phyloP scores from a whole-genome alignment of 2,797 vertebrate species.

The Gymnothorax reevesii region DNA sequence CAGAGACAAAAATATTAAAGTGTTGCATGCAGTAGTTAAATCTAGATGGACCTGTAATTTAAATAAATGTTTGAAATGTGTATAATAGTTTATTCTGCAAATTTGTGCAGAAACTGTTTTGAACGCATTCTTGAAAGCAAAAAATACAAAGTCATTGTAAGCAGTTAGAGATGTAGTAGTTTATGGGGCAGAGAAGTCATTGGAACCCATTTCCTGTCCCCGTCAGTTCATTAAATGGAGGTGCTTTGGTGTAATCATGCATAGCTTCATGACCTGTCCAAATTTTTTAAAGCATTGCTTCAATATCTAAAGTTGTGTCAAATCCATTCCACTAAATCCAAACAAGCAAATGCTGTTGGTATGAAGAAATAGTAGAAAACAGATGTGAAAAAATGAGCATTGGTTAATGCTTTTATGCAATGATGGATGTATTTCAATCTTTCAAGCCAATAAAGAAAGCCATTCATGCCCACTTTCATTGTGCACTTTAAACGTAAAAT shows the following conservation, averaged over 20 bases:
- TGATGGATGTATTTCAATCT: slow-evolving; percentile 59
- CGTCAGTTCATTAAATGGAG: neutral
- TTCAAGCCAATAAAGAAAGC: slow-evolving; percentile 62
- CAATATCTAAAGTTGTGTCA: slow-evolving; percentile 56
- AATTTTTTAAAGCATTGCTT: slow-evolving; percentile 20
- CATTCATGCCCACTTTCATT: slow-evolving; percentile 43
- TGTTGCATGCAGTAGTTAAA: neutral
- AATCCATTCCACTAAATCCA: slow-evolving; percentile 66
- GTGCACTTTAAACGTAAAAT: slow-evolving; percentile 62
- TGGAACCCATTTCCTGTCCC: no score
- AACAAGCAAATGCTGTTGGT: slow-evolving; percentile 61
- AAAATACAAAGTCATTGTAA: neutral
- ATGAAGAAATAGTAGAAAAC: slow-evolving; percentile 61
- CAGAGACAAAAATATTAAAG: neutral
- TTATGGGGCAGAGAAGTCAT: no score
- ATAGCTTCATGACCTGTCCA: slow-evolving; percentile 11
- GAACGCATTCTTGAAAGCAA: slow-evolving; percentile 14
- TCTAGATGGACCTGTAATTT: neutral
- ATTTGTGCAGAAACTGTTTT: slow-evolving; percentile 46
- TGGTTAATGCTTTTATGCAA: slow-evolving; percentile 62
- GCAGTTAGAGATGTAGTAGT: no score
- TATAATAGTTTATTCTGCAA: slow-evolving; percentile 30
- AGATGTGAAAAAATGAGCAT: slow-evolving; percentile 59
- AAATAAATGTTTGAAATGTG: neutral
- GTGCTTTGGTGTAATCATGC: slow-evolving; percentile 21